Conservation (phyloP, 2,113 vertebrate genomes). For the Sylvilagus bachmani region DNA sequence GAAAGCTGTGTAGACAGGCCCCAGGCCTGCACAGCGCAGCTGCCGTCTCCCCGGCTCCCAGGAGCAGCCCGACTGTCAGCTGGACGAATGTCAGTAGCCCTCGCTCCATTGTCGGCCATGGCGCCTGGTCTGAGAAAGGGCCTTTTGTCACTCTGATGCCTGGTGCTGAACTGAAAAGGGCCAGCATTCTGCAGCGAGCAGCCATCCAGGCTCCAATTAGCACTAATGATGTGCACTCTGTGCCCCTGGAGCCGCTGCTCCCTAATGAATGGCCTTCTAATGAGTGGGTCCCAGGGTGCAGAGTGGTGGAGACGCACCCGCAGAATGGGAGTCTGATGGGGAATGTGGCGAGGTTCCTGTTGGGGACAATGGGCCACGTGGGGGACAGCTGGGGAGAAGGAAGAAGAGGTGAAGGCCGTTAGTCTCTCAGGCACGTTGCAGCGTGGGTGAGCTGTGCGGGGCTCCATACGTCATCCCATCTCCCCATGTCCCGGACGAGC, state of each 20-base stretch:
- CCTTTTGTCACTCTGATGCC: conserved; percentile 19
- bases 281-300: neutral
- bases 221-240: conserved; percentile 8
- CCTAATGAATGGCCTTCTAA: neutral
- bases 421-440: neutral
- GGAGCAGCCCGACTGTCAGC: rapidly evolving
- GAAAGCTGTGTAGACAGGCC: rapidly evolving
- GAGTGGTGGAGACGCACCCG: neutral
- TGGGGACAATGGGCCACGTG: neutral
- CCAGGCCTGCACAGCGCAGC: rapidly evolving
- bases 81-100: neutral
- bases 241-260: neutral
- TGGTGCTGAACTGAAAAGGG: conserved; percentile 6
- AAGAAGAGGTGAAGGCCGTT: neutral
- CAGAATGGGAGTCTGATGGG: conserved; percentile 8
- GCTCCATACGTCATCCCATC: neutral
- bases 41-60: rapidly evolving
- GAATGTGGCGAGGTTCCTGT: neutral
- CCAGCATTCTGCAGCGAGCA: neutral
- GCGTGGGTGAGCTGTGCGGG: rapidly evolving
- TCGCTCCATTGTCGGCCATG: neutral
- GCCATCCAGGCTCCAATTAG: conserved; percentile 3
- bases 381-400: neutral
- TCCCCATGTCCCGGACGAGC: neutral
- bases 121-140: neutral